Conservation (phyloP, 2,888 invertebrate genomes). For the Caenorhabditis sulstoni region DNA sequence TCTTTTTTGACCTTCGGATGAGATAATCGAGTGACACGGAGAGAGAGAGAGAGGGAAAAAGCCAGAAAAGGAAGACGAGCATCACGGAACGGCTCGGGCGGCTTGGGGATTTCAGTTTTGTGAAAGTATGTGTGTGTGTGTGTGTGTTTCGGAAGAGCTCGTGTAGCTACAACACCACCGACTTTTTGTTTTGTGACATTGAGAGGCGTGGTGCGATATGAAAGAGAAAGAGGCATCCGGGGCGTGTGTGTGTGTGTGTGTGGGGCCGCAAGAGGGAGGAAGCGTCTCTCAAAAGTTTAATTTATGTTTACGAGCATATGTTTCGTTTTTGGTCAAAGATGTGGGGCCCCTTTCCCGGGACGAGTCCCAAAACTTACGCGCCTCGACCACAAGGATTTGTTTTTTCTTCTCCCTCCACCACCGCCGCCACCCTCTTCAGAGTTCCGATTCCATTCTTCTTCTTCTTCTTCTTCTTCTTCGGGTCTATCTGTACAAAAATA, state of each 20-base stretch:
- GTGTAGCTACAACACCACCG: conserved; percentile 44
- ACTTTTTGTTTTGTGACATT: conserved; percentile 59
- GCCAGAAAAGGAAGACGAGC: too few species aligned
- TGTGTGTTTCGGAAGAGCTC: conserved; percentile 39
- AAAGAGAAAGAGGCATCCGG: conserved; percentile 53
- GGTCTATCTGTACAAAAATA: not conserved
- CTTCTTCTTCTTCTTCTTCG: conserved; percentile 3
- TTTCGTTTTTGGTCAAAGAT: conserved; percentile 60
- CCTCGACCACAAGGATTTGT: conserved; percentile 45
- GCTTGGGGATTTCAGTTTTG: not conserved
- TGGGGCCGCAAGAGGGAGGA: conserved; percentile 55
- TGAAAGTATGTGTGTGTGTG: conserved; percentile 34
- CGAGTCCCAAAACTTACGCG: conserved; percentile 56
- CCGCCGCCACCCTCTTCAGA: conserved; percentile 29
- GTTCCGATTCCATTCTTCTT: not conserved
- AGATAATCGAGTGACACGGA: conserved; percentile 37
- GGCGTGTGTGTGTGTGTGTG: conserved; percentile 25
- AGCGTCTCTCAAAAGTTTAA: conserved; percentile 63
- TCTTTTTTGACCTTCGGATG: conserved; percentile 31
- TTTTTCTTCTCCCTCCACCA: conserved; percentile 36
- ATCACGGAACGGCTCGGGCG: not conserved
- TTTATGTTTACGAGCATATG: conserved; percentile 67
- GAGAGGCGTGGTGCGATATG: conserved; percentile 58
- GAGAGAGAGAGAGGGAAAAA: conserved; percentile 13
- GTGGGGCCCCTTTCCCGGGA: conserved; percentile 6